Evolutionary conservation across 2,888 invertebrate genomes (phyloP), one percentile per base, ranked within the genome.

Genomic region (Noctua comes): DNA sequence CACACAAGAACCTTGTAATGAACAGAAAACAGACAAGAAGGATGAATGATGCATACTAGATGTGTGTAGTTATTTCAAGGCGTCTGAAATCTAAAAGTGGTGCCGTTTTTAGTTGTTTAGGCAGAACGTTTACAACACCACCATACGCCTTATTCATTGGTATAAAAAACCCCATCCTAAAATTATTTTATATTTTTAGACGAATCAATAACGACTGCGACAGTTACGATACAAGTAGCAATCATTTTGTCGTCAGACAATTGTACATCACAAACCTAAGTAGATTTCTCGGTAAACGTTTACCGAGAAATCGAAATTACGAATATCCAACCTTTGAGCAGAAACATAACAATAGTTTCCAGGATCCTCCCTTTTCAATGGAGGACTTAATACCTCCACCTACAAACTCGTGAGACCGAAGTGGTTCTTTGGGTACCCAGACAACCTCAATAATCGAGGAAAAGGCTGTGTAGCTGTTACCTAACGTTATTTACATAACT

Each of bases 401-500:
- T 36, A 24, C 3, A 31, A 40, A 51, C 21, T 43, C 18, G 21
- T 64, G 24, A 21, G 4, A 7, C 0, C 43, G 0, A 65, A 31
- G 13, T 48, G 10, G 18, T 36, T 77, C 11, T 51, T 40, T 11
- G 8, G 7, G 18, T 40, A 40, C 16, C 31, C 36, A 27, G 46
- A 18, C 18, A 31, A 62, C n/a, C 70, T 54, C 27, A 65, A 27
- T 81, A 48, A 21, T 18, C 24, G 31, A 48, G 69, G 43, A 51
- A 78, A 68, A 59, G 8, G 31, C 48, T 21, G 36, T 36, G 46
- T 46, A 11, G 11, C 13, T 43, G 31, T 66, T 77, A 68, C n/a
- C 5, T 51, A 62, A 77, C 36, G 46, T 68, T 24, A 54, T 80
- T 80, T 80, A 80, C 69, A 68, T 68, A 68, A 68, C 40, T 59